These are phyloP conservation scores for Thumatha senex DNA, from an alignment of 2,888 invertebrate genomes.

Conservation along the genomic window DNA sequence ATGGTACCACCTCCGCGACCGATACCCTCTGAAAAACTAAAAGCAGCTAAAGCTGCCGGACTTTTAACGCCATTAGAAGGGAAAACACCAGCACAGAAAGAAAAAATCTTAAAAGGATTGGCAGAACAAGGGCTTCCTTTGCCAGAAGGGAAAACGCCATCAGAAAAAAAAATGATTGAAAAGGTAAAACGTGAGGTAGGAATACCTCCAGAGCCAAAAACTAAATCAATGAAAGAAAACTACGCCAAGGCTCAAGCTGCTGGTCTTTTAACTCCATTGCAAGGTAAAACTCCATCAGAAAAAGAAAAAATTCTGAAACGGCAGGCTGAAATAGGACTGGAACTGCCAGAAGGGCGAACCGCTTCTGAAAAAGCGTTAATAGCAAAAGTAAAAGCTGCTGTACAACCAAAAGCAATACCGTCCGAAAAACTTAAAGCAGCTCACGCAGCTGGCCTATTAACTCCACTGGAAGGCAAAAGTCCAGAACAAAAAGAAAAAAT, in stretches of 20 bases:
- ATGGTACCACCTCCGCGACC: neutral
- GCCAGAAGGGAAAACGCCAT: neutral
- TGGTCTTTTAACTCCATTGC: slow-evolving; percentile 33
- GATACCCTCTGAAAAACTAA: neutral
- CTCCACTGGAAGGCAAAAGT: slow-evolving; percentile 12
- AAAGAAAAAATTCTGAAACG: slow-evolving; percentile 31
- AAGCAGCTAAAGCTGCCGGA: slow-evolving; percentile 10
- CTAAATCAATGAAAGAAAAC: slow-evolving; percentile 27
- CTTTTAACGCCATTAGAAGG: slow-evolving; percentile 30
- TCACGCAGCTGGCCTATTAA: slow-evolving; percentile 16
- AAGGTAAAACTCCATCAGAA: slow-evolving; percentile 27
- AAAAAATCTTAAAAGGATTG: slow-evolving; percentile 32
- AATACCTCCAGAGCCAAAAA: slow-evolving; percentile 20
- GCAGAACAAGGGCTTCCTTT: slow-evolving; percentile 7
- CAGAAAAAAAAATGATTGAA: neutral
- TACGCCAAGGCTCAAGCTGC: slow-evolving; percentile 32
- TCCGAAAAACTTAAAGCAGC: slow-evolving; percentile 22
- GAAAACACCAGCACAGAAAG: slow-evolving; percentile 35
- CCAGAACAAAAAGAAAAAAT: slow-evolving; percentile 16
- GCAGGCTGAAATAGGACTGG: slow-evolving; percentile 26
- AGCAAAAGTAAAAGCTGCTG: slow-evolving; percentile 12
- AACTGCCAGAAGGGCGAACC: slow-evolving; percentile 37
- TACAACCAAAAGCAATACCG: neutral
- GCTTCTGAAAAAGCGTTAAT: slow-evolving; percentile 35
- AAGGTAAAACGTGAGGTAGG: slow-evolving; percentile 13